Base-by-base conservation (phyloP, 2,888 invertebrate species). In the Cremastobaeus sp. region DNA sequence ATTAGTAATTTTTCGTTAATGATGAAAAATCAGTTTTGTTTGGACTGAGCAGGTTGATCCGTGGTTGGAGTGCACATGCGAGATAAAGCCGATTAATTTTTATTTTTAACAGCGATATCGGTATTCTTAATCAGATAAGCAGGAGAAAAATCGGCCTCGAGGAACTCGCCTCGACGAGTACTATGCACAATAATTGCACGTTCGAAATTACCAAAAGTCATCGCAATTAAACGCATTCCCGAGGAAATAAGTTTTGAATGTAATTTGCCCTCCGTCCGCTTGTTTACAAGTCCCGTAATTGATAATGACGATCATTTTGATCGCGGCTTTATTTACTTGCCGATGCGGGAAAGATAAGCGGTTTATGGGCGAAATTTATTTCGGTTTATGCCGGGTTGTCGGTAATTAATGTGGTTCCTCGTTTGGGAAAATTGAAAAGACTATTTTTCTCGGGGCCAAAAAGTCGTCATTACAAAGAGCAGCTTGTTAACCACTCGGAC, bases 211-310 rank as follows among this genome's bases (percentile, higher is more conserved):
- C 48, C 48, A 30, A 62, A 55, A 64, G 55, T 64, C 21, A 39
- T 41, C 37, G 39, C 55, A 70, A 70, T 70, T 70, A 70, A 70
- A 70, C 48, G 21, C 28, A 20, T 43, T 32, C 20, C 47, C 48
- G 35, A 9, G 18, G 57, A 43, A 70, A 64, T 70, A 70, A 70
- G 50, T 65, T 65, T 47, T 32, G 39, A 37, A 43, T 54, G 59
- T 72, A 72, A 72, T 37, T 65, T 59, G 72, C 64, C 43, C 50
- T 30, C 57, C 48, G 15, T 21, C 20, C 21, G 34, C 59, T 52
- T 65, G 72, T 65, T 72, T 65, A 65, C 72, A 65, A 72, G 59
- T 4, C 47, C 18, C 20, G 47, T 72, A 72, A 72, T 72, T 72
- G 52, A 72, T 72, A 59, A 34, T 43, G 59, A 59, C 52, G 59